Evolutionary conservation across 2,888 invertebrate species (phyloP).

Genomic region (Drosophila multiciliata): DNA sequence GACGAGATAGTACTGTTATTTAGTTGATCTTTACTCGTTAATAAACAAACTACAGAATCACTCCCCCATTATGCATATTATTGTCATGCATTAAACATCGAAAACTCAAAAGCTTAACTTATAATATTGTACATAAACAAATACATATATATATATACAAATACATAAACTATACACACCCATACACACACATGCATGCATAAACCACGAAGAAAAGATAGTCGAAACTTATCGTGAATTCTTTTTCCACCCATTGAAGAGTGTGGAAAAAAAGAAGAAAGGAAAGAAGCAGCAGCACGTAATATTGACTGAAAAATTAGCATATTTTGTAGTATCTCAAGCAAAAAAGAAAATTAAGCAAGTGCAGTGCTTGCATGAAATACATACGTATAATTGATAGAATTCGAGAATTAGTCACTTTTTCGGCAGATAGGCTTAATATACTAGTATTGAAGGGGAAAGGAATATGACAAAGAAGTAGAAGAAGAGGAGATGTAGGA

Average conservation of each 20-base stretch:
- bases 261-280: constrained; percentile 7
- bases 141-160: constrained; percentile 25
- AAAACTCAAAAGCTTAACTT: constrained; percentile 26
- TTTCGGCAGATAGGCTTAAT: constrained; percentile 44
- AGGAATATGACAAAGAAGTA: constrained; percentile 11
- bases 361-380: constrained; percentile 56
- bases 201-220: constrained; percentile 14
- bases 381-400: constrained; percentile 12
- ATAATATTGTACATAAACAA: constrained; percentile 45
- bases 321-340: constrained; percentile 59
- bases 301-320: constrained; percentile 76
- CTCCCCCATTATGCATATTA: constrained; percentile 5
- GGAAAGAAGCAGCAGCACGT: constrained; percentile 32
- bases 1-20: constrained; percentile 70
- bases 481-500: constrained; percentile 23
- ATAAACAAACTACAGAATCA: constrained; percentile 10
- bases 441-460: constrained; percentile 46
- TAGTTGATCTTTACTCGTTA: constrained; percentile 66
- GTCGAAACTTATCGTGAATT: constrained; percentile 8
- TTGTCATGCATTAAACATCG: constrained; percentile 25
- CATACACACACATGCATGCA: constrained; percentile 8
- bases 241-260: constrained; percentile 10
- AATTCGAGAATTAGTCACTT: constrained; percentile 44
- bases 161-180: constrained; percentile 18
- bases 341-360: constrained; percentile 1